A percentile compares a stretch with the other conserved stretches of the same genome.
Conservation (phyloP, 2,888 invertebrate genomes). For the Orthonychiurus folsomi region DNA sequence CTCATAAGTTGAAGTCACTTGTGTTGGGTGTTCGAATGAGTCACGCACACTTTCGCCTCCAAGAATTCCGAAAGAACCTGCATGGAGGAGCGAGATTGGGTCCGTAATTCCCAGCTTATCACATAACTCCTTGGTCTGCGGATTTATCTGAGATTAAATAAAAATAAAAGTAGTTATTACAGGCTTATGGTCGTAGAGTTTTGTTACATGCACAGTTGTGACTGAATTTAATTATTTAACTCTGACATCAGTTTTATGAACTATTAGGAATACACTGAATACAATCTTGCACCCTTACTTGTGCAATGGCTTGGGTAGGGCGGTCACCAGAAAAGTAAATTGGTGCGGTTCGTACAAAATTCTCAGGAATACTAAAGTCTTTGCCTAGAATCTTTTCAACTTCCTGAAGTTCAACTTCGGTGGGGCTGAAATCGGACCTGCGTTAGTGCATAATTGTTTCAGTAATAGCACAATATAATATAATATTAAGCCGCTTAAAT, state of each 20-base stretch:
- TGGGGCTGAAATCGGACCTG: conserved; percentile 66
- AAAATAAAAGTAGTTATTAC: conserved; percentile 15
- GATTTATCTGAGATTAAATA: conserved; percentile 43
- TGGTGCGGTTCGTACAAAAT: conserved; percentile 68
- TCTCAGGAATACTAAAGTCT: conserved; percentile 61
- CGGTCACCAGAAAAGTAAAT: conserved; percentile 46
- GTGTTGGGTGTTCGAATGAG: background rate
- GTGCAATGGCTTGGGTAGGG: conserved; percentile 22
- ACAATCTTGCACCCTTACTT: conserved; percentile 15
- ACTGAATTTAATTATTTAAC: no score
- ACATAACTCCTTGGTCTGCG: conserved; percentile 49
- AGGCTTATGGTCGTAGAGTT: background rate
- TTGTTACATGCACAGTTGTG: no score
- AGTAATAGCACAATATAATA: no score
- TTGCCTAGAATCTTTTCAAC: conserved; percentile 57
- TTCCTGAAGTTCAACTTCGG: conserved; percentile 60
- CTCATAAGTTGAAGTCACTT: background rate
- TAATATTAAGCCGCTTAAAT: no score
- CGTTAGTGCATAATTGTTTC: background rate
- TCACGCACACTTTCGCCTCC: background rate
- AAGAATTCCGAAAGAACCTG: background rate
- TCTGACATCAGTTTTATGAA: no score
- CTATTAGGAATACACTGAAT: no score
- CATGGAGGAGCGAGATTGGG: conserved; percentile 55
- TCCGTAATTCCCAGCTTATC: conserved; percentile 61